These are phyloP conservation scores for Danio tinwini DNA, from an alignment of 2,797 vertebrate species.

Conservation along the genomic window DNA sequence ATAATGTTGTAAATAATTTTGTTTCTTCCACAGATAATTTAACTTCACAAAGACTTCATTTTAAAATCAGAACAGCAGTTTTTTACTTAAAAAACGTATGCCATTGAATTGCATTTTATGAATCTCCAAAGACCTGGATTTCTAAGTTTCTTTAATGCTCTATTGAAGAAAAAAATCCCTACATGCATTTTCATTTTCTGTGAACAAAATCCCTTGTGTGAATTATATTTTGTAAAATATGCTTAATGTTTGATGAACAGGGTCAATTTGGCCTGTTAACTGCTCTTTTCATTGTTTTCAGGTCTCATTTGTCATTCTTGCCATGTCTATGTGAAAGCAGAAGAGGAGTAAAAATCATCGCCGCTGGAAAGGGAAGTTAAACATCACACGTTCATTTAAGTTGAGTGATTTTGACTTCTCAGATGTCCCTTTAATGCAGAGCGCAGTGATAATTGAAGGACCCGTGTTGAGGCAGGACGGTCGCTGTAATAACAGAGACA, in stretches of 20 bases:
- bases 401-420: constrained; percentile 47
- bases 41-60: too few relatives aligned
- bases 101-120: too few relatives aligned
- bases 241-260: neutral
- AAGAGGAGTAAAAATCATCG: constrained; percentile 39
- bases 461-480: constrained; percentile 36
- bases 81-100: too few relatives aligned
- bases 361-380: constrained; percentile 30
- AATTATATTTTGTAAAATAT: neutral
- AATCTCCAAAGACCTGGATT: too few relatives aligned
- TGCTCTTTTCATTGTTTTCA: neutral
- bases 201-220: too few relatives aligned
- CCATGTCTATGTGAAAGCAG: constrained; percentile 16
- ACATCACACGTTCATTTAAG: constrained; percentile 16
- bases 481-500: constrained; percentile 56
- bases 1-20: too few relatives aligned
- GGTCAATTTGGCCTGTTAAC: neutral
- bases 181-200: too few relatives aligned
- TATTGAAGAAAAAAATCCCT: too few relatives aligned
- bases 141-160: too few relatives aligned
- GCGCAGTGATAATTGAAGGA: constrained; percentile 42
- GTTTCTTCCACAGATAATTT: too few relatives aligned
- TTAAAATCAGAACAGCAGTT: too few relatives aligned
- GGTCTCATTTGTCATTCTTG: constrained; percentile 29
- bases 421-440: constrained; percentile 35